Evolutionary conservation across 2,797 vertebrate genomes (phyloP).

Genomic region (Pygocentrus nattereri): DNA sequence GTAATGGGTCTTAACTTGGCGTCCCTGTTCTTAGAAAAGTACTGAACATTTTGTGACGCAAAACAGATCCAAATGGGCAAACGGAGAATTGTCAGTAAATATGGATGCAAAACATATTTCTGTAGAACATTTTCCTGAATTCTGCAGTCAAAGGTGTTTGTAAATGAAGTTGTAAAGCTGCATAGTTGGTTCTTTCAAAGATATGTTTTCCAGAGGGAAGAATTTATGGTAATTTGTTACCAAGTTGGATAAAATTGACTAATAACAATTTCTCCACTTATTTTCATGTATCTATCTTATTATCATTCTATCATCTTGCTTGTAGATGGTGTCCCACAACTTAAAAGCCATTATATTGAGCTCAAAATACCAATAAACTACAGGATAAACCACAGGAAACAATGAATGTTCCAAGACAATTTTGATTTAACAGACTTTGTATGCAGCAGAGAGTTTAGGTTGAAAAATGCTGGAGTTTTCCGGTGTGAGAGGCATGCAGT

Average conservation of each 20-base stretch:
- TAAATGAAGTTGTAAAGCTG: background rate
- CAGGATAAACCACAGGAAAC: too few species aligned
- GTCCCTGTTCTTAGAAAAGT: background rate
- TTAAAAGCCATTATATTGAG: too few species aligned
- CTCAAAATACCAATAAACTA: too few species aligned
- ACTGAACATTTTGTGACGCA: too few species aligned
- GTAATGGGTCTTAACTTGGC: too few species aligned
- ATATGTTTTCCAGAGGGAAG: background rate
- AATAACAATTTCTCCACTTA: background rate
- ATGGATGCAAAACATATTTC: background rate
- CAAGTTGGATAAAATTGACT: background rate
- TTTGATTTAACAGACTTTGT: background rate
- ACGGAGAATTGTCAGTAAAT: background rate
- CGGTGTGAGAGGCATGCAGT: conserved; percentile 55
- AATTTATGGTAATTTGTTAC: background rate
- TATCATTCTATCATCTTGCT: too few species aligned
- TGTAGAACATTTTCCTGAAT: background rate
- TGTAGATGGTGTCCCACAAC: too few species aligned
- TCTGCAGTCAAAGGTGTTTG: background rate
- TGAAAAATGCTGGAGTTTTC: background rate
- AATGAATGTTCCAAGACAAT: too few species aligned
- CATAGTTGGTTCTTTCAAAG: background rate
- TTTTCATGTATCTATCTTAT: background rate
- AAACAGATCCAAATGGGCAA: background rate
- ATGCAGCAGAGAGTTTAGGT: background rate